Evolutionary conservation across 2,888 invertebrate species (phyloP).

Genomic region (Cheilosia soror): DNA sequence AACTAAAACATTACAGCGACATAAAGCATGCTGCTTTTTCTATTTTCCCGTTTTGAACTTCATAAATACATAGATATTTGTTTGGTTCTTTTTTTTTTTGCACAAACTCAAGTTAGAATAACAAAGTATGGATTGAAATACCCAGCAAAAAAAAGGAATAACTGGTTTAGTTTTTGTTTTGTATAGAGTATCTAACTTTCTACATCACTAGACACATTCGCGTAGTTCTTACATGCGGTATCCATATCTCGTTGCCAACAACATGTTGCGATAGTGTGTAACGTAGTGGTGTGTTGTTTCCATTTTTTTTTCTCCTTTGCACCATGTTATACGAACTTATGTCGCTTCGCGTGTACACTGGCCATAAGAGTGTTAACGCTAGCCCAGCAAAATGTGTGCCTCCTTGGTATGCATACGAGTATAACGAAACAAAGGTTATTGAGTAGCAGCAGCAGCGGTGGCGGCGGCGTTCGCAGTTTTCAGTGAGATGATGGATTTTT

Average conservation of each 20-base stretch:
- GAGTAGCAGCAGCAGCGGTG: slow-evolving; percentile 19
- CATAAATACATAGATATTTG: slow-evolving; percentile 27
- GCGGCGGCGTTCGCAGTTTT: slow-evolving; percentile 50
- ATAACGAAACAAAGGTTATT: slow-evolving; percentile 68
- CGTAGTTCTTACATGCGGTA: slow-evolving; percentile 55
- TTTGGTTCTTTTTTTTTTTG: slow-evolving; percentile 12
- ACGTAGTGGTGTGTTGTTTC: slow-evolving; percentile 41
- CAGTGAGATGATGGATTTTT: slow-evolving; percentile 69
- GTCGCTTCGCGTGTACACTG: slow-evolving; percentile 64
- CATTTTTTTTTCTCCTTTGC: slow-evolving; percentile 34
- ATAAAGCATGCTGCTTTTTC: slow-evolving; percentile 6
- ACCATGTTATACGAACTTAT: slow-evolving; percentile 44
- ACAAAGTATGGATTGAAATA: slow-evolving; percentile 12
- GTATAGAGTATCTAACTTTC: slow-evolving; percentile 55
- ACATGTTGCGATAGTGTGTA: slow-evolving; percentile 65
- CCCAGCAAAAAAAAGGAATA: slow-evolving; percentile 14
- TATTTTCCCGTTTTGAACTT: slow-evolving; percentile 28
- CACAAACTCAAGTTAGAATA: slow-evolving; percentile 31
- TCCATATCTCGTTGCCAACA: slow-evolving; percentile 64
- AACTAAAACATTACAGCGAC: slow-evolving; percentile 41
- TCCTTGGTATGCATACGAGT: slow-evolving; percentile 70
- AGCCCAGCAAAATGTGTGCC: slow-evolving; percentile 46
- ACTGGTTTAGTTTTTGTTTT: slow-evolving; percentile 47
- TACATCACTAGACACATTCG: slow-evolving; percentile 62
- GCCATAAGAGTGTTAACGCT: slow-evolving; percentile 60